Conservation (phyloP, 2,797 vertebrate genomes). For the Vespertilio murinus region DNA sequence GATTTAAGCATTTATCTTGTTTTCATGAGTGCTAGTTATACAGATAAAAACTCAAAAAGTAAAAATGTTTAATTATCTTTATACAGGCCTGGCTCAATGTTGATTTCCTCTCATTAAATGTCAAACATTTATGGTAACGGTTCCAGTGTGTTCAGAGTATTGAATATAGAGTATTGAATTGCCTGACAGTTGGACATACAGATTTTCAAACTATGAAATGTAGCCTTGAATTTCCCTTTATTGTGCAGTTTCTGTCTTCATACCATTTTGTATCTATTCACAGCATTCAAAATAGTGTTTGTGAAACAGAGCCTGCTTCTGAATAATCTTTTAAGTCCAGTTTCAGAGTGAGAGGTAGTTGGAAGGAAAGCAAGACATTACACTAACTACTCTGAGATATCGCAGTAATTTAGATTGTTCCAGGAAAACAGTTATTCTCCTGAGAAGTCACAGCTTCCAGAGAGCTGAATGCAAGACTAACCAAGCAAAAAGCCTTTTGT, state of each 20-base stretch:
- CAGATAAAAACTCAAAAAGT: not conserved
- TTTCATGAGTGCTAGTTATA: not conserved
- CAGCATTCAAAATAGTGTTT: not conserved
- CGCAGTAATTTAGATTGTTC: conserved; percentile 6
- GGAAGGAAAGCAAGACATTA: conserved; percentile 5
- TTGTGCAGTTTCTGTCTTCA: not conserved
- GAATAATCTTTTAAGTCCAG: not conserved
- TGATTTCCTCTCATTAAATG: not conserved
- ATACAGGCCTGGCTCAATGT: not conserved
- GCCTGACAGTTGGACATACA: not conserved
- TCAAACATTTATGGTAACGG: not conserved
- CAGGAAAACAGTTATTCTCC: conserved; percentile 1
- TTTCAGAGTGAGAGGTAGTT: not conserved
- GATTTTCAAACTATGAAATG: not conserved
- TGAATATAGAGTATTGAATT: not conserved
- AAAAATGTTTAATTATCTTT: not conserved
- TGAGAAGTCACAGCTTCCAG: conserved; percentile 23
- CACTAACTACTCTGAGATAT: conserved; percentile 18
- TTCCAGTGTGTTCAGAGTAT: not conserved
- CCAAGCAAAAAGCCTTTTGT: conserved; percentile 49
- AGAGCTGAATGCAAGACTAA: conserved; percentile 32
- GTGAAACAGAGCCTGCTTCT: not conserved
- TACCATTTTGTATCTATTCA: not conserved
- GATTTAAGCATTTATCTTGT: not conserved
- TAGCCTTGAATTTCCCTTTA: not conserved